phyloP scores from a whole-genome alignment of 2,888 invertebrate species.

The Pherbina coryleti region DNA sequence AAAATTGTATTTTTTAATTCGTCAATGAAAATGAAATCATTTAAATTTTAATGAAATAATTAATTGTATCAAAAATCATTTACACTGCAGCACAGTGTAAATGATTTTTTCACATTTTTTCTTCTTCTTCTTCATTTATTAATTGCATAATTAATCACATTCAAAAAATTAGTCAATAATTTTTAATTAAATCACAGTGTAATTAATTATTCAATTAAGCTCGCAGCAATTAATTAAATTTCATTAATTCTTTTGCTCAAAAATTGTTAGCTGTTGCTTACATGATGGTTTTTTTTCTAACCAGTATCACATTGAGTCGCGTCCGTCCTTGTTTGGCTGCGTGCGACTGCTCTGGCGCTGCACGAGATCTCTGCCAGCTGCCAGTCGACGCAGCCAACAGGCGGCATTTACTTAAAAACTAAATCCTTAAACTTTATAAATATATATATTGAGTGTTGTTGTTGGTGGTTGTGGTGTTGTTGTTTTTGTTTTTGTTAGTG shows the following conservation, averaged over 20 bases:
- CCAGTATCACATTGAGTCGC: slow-evolving; percentile 33
- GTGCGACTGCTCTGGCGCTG: neutral
- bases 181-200: slow-evolving; percentile 18
- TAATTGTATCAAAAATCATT: slow-evolving; percentile 33
- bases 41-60: neutral
- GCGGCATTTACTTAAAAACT: slow-evolving; percentile 8
- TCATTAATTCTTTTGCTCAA: slow-evolving; percentile 11
- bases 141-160: no score
- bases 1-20: neutral
- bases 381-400: slow-evolving; percentile 9
- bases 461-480: neutral
- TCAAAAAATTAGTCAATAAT: slow-evolving; percentile 9
- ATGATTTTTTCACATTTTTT: neutral
- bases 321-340: neutral
- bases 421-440: neutral
- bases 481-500: slow-evolving; percentile 15
- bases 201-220: slow-evolving; percentile 8
- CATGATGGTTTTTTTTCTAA: slow-evolving; percentile 21
- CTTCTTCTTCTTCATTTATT: neutral
- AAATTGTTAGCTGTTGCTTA: slow-evolving; percentile 17
- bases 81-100: slow-evolving; percentile 37
- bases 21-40: neutral
- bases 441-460: slow-evolving; percentile 17
- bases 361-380: slow-evolving; percentile 23
- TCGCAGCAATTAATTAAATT: neutral